phyloP scores from a whole-genome alignment of 2,888 invertebrate genomes.

The Antheraea assamensis region DNA sequence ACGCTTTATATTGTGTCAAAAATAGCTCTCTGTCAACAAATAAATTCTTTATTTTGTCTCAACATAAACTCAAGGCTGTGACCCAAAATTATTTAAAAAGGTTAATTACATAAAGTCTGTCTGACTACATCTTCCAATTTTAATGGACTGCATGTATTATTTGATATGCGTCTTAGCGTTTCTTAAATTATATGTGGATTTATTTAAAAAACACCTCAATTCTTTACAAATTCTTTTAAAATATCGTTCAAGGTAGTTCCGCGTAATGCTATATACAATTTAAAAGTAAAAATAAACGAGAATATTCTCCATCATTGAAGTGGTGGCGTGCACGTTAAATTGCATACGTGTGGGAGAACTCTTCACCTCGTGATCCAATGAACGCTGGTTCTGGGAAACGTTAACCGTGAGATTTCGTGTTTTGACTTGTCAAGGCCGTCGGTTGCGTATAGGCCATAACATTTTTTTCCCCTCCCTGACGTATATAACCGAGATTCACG shows the following conservation, averaged over 20 bases:
- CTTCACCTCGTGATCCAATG: slow-evolving; percentile 9
- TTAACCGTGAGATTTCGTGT: slow-evolving; percentile 2
- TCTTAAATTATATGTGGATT: background rate
- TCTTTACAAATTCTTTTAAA: background rate
- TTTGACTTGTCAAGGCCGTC: slow-evolving; percentile 12
- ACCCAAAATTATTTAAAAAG: background rate
- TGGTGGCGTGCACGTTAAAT: slow-evolving; percentile 5
- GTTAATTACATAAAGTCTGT: background rate
- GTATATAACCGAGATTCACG: background rate
- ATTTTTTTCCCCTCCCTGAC: background rate
- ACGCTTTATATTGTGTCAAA: background rate
- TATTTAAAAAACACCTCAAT: background rate
- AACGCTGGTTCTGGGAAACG: background rate
- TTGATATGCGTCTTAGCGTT: background rate
- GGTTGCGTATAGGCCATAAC: slow-evolving; percentile 4
- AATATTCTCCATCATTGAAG: slow-evolving; percentile 1
- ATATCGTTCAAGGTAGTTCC: slow-evolving; percentile 1
- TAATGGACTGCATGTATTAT: background rate
- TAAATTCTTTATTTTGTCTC: background rate
- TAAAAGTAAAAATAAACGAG: slow-evolving; percentile 1
- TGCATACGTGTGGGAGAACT: slow-evolving; percentile 6
- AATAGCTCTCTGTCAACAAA: background rate
- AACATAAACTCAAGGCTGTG: slow-evolving; percentile 3
- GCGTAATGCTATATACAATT: background rate
- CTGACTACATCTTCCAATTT: background rate